Evolutionary conservation across 2,888 invertebrate species (phyloP).

Genomic region (Fissipunctia ypsillon): DNA sequence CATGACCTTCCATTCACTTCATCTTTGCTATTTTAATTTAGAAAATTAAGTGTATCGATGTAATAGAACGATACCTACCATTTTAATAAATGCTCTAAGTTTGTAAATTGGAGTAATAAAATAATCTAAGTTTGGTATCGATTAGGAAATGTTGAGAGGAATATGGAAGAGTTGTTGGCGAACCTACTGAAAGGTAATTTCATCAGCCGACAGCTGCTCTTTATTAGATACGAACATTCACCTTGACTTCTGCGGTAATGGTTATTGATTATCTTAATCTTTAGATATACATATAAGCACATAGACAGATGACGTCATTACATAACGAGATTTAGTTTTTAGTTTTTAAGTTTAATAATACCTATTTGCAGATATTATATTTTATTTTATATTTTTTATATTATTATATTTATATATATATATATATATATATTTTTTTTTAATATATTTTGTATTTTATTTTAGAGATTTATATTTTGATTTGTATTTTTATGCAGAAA

Average conservation of each 20-base stretch:
- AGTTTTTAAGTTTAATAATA: not conserved
- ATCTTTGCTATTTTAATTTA: constrained; percentile 43
- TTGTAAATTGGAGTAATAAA: constrained; percentile 45
- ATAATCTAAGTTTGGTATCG: constrained; percentile 31
- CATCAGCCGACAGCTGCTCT: constrained; percentile 34
- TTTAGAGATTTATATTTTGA: too few relatives aligned
- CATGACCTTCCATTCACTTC: constrained; percentile 55
- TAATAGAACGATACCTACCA: constrained; percentile 23
- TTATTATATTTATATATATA: too few relatives aligned
- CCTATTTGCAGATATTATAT: too few relatives aligned
- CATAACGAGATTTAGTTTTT: not conserved
- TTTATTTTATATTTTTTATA: too few relatives aligned
- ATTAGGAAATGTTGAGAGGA: constrained; percentile 32
- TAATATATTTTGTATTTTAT: too few relatives aligned
- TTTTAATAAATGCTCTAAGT: constrained; percentile 19
- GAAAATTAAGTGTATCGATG: constrained; percentile 37
- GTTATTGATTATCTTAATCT: constrained; percentile 40
- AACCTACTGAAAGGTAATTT: constrained; percentile 44
- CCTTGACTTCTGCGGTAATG: constrained; percentile 39
- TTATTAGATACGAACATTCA: constrained; percentile 24
- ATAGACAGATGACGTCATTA: constrained; percentile 7
- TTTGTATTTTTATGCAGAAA: not conserved
- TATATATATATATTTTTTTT: too few relatives aligned
- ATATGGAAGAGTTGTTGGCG: constrained; percentile 9
- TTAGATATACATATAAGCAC: constrained; percentile 32